phyloP scores from a whole-genome alignment of 2,888 invertebrate species.

The Coecobrya sp. region DNA sequence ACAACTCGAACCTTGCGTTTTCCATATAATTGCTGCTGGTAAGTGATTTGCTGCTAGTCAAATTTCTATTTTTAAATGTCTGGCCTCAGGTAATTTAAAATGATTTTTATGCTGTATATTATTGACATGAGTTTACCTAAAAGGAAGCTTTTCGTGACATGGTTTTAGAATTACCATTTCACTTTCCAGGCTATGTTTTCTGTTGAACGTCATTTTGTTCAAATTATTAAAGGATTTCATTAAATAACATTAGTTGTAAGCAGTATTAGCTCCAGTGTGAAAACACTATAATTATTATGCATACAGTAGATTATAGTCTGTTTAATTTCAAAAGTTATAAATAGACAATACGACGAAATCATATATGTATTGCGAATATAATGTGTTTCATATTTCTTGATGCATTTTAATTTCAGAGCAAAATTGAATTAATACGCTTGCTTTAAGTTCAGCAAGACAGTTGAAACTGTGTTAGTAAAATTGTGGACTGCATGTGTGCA shows the following conservation, averaged over 20 bases:
- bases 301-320: not conserved
- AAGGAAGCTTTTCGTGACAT: constrained; percentile 75
- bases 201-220: not conserved
- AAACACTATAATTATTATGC: not conserved
- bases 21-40: constrained; percentile 92
- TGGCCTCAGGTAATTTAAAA: no score
- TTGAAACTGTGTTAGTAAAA: not conserved
- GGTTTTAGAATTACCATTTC: not conserved
- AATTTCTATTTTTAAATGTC: not conserved
- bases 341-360: not conserved
- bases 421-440: not conserved
- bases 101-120: not conserved
- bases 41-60: constrained; percentile 72
- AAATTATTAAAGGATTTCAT: not conserved
- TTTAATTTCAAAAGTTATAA: not conserved
- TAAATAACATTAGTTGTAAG: not conserved
- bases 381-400: not conserved
- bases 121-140: not conserved
- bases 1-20: constrained; percentile 92
- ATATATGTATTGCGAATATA: not conserved
- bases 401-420: not conserved
- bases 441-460: not conserved
- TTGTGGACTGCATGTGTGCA: constrained; percentile 7
- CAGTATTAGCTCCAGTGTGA: not conserved
- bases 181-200: not conserved